Percentiles rank a stretch among this genome's conserved stretches.
Evolutionary conservation across 2,113 vertebrate species (phyloP).

Genomic region (Herpetotheres cachinnans): DNA sequence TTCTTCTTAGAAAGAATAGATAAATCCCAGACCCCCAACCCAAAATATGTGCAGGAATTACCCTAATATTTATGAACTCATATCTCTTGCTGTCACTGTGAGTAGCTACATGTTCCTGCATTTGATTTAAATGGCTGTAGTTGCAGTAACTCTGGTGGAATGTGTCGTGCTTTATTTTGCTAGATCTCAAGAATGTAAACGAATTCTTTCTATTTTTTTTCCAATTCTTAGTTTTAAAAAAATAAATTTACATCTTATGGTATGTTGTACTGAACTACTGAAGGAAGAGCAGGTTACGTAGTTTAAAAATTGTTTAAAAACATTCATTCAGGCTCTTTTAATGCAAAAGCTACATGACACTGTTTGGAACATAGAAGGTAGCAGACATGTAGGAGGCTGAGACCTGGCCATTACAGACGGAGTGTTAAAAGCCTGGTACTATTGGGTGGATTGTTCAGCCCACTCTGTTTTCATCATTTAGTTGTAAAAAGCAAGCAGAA

Average conservation of each 20-base stretch:
- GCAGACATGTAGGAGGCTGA: neutral
- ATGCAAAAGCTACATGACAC: fast-evolving
- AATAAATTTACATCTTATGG: neutral
- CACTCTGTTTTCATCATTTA: neutral
- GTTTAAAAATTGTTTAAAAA: neutral
- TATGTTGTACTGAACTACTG: neutral
- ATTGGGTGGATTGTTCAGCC: neutral
- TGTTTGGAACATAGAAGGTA: neutral
- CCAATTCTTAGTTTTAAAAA: neutral
- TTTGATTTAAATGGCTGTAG: neutral
- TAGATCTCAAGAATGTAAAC: neutral
- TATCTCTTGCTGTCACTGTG: neutral
- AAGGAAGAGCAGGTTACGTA: neutral
- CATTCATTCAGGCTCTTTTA: neutral
- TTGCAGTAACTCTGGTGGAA: neutral
- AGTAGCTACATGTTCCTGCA: neutral
- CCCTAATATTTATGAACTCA: neutral
- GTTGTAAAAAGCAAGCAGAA: neutral
- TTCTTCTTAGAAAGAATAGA: neutral
- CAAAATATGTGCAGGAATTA: neutral
- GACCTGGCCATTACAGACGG: neutral
- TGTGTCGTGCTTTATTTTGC: neutral
- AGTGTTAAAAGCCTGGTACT: neutral
- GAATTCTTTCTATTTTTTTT: neutral
- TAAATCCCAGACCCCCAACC: neutral